Evolutionary conservation across 1,140 invertebrate species (phyloP), one percentile per base, ranked within the genome.

Genomic region (Stegodyphus mimosarum): DNA sequence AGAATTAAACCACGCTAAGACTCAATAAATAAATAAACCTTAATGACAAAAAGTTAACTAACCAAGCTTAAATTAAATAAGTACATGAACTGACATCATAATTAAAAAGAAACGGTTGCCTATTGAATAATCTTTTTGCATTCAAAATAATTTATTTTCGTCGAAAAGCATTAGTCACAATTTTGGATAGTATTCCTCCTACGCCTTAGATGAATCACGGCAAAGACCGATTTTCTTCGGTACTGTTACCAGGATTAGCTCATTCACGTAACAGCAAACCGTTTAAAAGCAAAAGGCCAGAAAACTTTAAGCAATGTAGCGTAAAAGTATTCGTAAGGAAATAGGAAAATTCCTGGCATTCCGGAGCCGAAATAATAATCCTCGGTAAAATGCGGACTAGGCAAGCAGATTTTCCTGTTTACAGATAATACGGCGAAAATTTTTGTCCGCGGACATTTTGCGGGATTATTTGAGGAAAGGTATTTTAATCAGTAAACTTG

Each of bases 401-500:
- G 78, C 78, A 81, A 72, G 66, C 69, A 81, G 78, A 81, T 81
- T 81, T 80, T 49, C 69, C 78, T 33, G 67, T 71, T 60, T 69
- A 60, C 52, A 81, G 52, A 81, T 81, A 81, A 72, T 78, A 78
- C 64, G 13, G 49, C 9, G 17, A 67, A 48, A 81, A 81, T 81
- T 81, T 81, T 81, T 81, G 78, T 70, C 53, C 7, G 70, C 49
- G 70, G 78, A 81, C 78, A 72, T 81, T 81, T 81, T 72, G 67
- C 53, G 78, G 78, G 78, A 81, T 81, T 81, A 81, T 81, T 81
- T 81, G 33, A 15, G 70, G 53, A 81, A 77, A 81, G 78, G 78
- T 81, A 81, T 81, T 81, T 81, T 81, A 81, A 81, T 81, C 78
- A 81, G 78, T 81, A 81, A 81, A 81, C 52, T 81, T 81, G 78